phyloP scores from a whole-genome alignment of 2,888 invertebrate genomes.

The Sicus ferrugineus region DNA sequence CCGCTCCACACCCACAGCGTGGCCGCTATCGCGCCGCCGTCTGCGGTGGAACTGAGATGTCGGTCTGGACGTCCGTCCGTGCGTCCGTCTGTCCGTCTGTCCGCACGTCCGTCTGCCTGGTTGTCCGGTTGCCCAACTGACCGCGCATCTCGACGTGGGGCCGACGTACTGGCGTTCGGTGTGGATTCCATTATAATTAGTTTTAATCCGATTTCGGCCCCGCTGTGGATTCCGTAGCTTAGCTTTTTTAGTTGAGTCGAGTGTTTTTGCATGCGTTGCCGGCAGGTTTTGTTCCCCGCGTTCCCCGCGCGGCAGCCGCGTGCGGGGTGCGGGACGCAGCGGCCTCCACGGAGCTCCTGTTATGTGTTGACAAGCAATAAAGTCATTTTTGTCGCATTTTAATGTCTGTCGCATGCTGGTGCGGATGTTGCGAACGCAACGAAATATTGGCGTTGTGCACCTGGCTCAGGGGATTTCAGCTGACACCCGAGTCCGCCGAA shows the following conservation, averaged over 20 bases:
- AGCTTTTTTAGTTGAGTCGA: not conserved
- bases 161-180: constrained; percentile 3
- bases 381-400: constrained; percentile 22
- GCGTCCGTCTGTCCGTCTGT: not conserved
- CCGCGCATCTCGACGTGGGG: constrained; percentile 6
- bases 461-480: too few species aligned
- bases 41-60: not conserved
- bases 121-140: too few species aligned
- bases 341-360: not conserved
- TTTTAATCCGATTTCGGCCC: constrained; percentile 57
- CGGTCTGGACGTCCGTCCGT: not conserved
- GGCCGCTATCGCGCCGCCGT: not conserved
- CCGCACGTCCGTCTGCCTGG: not conserved
- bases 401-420: constrained; percentile 33
- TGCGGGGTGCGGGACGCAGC: not conserved
- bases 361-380: not conserved
- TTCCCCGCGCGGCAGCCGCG: not conserved
- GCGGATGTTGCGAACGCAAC: constrained; percentile 37
- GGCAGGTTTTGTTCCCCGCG: not conserved
- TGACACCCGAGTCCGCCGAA: too few species aligned
- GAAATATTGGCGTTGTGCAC: constrained; percentile 38
- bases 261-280: constrained; percentile 6
- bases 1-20: not conserved
- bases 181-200: constrained; percentile 52
- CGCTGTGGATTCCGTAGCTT: constrained; percentile 25